Evolutionary conservation across 2,797 vertebrate genomes (phyloP), one percentile per base, ranked within the genome.

Genomic region (Crypturellus tataupa): DNA sequence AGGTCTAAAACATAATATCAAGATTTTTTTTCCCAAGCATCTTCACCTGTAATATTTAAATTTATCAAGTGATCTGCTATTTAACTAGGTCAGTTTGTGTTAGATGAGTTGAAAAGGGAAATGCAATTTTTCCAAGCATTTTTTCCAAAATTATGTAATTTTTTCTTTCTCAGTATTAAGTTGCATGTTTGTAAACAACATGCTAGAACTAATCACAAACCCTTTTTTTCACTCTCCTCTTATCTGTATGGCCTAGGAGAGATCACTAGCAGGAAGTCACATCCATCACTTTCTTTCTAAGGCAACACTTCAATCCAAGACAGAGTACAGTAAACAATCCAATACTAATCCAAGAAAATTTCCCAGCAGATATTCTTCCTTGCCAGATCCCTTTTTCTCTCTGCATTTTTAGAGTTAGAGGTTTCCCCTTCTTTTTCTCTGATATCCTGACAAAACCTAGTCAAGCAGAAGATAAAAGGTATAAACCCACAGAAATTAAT

Each of bases 41-140:
- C 46, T 33, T 23, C 5, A 37, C 8, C 12, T 49, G 5, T 35
- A 73, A 49, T 5, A 4, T 59, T 46, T 27, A 37, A 25, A 33
- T 37, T 42, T 3, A n/a, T 21, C 12, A 58, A 85, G 37, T 6
- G 6, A 82, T 7, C 47, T 5, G 35, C 1, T 1, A 58, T 33
- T 79, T 73, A 25, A 3, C 14, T 65, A 33, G 39, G 27, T 2
- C 6, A 15, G 20, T 47, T 59, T 80, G 13, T 39, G 3, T 8
- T 69, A 55, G 3, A 35, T 20, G 37, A 49, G 20, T 65, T 64
- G 60, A 87, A 91, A 72, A 71, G 7, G 9, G 44, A 31, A 44
- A 67, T 33, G 55, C 5, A 12, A 3, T 0, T 4, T 29, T 60
- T 69, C 24, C 5, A 67, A 37, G 55, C 5, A 12, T 3, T 0